These are phyloP conservation scores for Hycleus phaleratus DNA, from an alignment of 1,140 invertebrate genomes.

Conservation along the genomic window DNA sequence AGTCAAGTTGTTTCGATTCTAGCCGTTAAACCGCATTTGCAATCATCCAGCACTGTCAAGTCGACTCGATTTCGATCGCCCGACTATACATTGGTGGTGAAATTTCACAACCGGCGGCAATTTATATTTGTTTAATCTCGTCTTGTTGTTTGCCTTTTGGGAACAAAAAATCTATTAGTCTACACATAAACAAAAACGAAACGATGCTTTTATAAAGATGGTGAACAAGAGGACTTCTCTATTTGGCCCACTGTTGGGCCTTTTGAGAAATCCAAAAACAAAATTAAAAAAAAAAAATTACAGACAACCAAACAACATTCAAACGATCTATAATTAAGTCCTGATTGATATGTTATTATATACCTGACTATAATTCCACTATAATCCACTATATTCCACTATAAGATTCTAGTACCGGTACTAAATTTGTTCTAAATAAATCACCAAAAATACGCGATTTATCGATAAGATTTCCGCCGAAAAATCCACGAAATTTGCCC, in stretches of 20 bases:
- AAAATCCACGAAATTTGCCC: too few species aligned
- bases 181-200: background rate
- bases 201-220: background rate
- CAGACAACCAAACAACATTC: constrained; percentile 13
- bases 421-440: too few species aligned
- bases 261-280: constrained; percentile 4
- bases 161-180: constrained; percentile 3
- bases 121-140: too few species aligned
- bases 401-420: constrained; percentile 2
- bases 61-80: too few species aligned
- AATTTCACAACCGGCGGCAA: too few species aligned
- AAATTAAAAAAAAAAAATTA: background rate
- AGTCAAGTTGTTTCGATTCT: too few species aligned
- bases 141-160: too few species aligned
- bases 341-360: constrained; percentile 36
- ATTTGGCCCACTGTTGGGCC: background rate
- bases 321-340: constrained; percentile 30
- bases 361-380: constrained; percentile 30
- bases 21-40: too few species aligned
- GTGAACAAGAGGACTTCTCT: background rate
- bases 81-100: too few species aligned
- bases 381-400: constrained; percentile 12
- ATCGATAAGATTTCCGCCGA: too few species aligned
- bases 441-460: too few species aligned
- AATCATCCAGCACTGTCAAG: too few species aligned